These are phyloP conservation scores for Proales similis DNA, from an alignment of 1,140 invertebrate genomes.

Conservation along the genomic window DNA sequence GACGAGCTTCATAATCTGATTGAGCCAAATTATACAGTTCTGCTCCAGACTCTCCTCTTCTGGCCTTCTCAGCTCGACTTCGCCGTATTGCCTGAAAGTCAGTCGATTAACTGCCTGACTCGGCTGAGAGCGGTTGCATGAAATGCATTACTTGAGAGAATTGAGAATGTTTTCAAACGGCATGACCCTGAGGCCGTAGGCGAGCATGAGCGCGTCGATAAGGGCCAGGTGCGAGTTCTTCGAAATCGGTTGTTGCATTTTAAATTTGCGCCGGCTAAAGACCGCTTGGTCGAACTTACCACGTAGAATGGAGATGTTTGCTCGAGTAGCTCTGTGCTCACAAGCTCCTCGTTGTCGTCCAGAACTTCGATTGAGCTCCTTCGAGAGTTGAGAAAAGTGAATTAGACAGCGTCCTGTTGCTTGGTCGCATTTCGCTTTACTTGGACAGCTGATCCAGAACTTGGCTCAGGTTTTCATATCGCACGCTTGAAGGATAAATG, in stretches of 20 bases:
- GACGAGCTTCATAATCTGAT: constrained; percentile 9
- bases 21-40: constrained; percentile 13
- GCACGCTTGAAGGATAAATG: constrained; percentile 1
- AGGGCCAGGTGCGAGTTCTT: constrained; percentile 30
- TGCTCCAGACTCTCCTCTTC: not conserved
- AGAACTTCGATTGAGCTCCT: constrained; percentile 11
- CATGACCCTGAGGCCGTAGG: constrained; percentile 7
- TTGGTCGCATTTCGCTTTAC: too few species aligned
- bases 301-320: constrained; percentile 32
- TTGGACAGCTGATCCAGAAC: constrained; percentile 1
- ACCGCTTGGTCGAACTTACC: not conserved
- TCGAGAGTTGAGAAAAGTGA: not conserved
- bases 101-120: not conserved
- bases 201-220: constrained; percentile 24
- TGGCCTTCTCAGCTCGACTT: too few species aligned
- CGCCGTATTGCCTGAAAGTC: constrained; percentile 1
- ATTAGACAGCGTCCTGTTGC: not conserved
- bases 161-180: constrained; percentile 5
- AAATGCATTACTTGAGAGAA: constrained; percentile 14
- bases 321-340: constrained; percentile 4
- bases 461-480: not conserved
- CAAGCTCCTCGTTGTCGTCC: constrained; percentile 32
- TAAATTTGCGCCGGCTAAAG: too few species aligned
- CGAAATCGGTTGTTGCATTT: too few species aligned
- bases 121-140: too few species aligned